Conservation (phyloP, 2,888 invertebrate genomes). For the Labia minor region DNA sequence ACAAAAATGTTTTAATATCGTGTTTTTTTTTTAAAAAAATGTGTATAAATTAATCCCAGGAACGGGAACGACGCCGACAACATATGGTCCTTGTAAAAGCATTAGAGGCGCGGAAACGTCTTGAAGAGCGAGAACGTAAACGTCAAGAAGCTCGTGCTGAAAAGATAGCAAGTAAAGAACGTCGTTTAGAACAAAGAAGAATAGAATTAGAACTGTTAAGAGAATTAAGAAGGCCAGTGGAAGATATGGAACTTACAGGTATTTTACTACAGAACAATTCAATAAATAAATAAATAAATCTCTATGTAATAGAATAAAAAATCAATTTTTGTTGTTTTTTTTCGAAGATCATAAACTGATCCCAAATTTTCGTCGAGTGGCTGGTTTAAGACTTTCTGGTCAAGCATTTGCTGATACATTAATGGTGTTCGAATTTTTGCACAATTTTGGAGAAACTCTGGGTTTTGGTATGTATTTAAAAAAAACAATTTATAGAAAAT, state of each 20-base stretch:
- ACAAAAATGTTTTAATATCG: too few relatives aligned
- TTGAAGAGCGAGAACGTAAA: slow-evolving; percentile 74
- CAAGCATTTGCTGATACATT: slow-evolving; percentile 84
- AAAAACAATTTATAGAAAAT: background rate
- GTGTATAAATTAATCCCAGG: slow-evolving; percentile 43
- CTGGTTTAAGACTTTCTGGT: slow-evolving; percentile 68
- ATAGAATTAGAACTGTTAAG: slow-evolving; percentile 54
- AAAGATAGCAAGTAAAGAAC: slow-evolving; percentile 73
- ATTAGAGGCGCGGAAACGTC: slow-evolving; percentile 71
- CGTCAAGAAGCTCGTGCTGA: slow-evolving; percentile 68
- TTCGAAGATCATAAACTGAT: slow-evolving; percentile 52
- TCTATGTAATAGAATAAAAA: too few relatives aligned
- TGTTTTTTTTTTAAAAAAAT: too few relatives aligned
- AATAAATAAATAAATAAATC: background rate
- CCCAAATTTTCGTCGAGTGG: slow-evolving; percentile 63
- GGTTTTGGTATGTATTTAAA: slow-evolving; percentile 64
- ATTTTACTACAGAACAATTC: too few relatives aligned
- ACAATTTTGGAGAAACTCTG: slow-evolving; percentile 89
- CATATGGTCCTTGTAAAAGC: slow-evolving; percentile 83
- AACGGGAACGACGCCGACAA: slow-evolving; percentile 77
- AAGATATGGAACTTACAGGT: slow-evolving; percentile 73
- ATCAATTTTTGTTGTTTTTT: slow-evolving; percentile 14
- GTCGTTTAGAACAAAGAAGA: slow-evolving; percentile 61
- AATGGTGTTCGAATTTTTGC: slow-evolving; percentile 93
- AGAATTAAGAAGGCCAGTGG: slow-evolving; percentile 76